Percentiles rank a stretch among this genome's conserved stretches.
These are phyloP conservation scores for Barbus barbus DNA, from an alignment of 2,113 vertebrate genomes.

Conservation along the genomic window DNA sequence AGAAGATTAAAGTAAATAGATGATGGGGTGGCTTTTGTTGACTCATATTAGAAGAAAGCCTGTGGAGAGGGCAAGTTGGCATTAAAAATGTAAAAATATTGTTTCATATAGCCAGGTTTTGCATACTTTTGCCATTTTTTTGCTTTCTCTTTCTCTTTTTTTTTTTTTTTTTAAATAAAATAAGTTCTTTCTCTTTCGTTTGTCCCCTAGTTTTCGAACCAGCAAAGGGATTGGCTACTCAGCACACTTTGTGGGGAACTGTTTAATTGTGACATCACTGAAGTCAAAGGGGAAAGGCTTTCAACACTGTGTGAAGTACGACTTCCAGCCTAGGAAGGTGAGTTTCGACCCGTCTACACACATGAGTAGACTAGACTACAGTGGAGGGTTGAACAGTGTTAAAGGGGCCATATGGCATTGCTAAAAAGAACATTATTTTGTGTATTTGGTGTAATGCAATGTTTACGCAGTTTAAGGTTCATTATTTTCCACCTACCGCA, in stretches of 20 bases:
- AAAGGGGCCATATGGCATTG: too few relatives aligned
- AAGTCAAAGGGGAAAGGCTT: conserved; percentile 99
- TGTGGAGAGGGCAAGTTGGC: neutral
- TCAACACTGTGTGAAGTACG: conserved; percentile 99
- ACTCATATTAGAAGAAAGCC: neutral
- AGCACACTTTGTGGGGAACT: conserved; percentile 99
- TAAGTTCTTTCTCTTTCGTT: neutral
- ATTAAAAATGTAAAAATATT: neutral
- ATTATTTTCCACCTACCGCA: too few relatives aligned
- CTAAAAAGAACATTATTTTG: too few relatives aligned
- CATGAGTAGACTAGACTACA: neutral
- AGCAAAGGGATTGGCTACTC: conserved; percentile 99
- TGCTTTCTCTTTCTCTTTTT: neutral
- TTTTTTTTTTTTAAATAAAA: neutral
- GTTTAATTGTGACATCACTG: conserved; percentile 95
- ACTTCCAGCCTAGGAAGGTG: conserved; percentile 98
- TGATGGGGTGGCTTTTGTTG: neutral
- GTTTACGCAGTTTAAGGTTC: too few relatives aligned
- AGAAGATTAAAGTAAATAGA: neutral
- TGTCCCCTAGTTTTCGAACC: conserved; percentile 89
- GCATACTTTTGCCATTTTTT: neutral
- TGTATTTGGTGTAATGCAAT: too few relatives aligned
- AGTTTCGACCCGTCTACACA: conserved; percentile 46
- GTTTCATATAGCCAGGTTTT: neutral
- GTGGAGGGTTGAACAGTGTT: neutral